Evolutionary conservation across 2,113 vertebrate species (phyloP), one percentile per base, ranked within the genome.

Genomic region (Orthonyx spaldingii): DNA sequence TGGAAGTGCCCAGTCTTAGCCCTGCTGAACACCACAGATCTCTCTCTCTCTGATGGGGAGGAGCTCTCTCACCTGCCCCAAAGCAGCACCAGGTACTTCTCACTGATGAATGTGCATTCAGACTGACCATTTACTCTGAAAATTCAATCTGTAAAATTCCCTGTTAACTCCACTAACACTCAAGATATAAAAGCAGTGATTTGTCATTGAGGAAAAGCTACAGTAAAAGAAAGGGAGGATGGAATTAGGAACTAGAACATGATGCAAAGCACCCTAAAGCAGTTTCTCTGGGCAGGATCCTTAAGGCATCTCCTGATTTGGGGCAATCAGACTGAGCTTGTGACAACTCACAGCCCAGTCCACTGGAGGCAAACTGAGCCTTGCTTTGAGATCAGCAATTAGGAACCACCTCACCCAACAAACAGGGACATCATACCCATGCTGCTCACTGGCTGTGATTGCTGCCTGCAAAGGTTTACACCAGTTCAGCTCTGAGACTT

Each of bases 361-460:
- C 16, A 64, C 32, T 33, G 33, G 14, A 47, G 18, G 7, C 16
- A 53, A 89, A 41, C 30, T 33, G 10, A 30, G 32, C 20, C 21
- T 57, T 47, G n/a, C 81, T 85, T 52, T 2, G 4, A 71, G 72
- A n/a, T 20, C 9, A 66, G 30, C 78, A 70, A n/a, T 59, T 56
- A 91, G 56, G 41, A 94, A 16, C n/a, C 4, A 6, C 6, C 55
- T 57, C 16, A 39, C 2, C 5, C 21, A 33, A 13, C 26, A 57
- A 55, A 42, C 0, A 1, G 46, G 18, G 64, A 22, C 33, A 50
- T 22, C 13, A 15, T 30, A 49, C 21, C 18, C 78, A 35, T 0
- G 0, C 52, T n/a, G 37, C 46, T 46, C 42, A 5, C 17, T 30
- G 59, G 44, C 64, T 77, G 52, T 10, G 11, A 39, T 3, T 46